phyloP scores from a whole-genome alignment of 2,888 invertebrate genomes.

The Tridacna crocea region DNA sequence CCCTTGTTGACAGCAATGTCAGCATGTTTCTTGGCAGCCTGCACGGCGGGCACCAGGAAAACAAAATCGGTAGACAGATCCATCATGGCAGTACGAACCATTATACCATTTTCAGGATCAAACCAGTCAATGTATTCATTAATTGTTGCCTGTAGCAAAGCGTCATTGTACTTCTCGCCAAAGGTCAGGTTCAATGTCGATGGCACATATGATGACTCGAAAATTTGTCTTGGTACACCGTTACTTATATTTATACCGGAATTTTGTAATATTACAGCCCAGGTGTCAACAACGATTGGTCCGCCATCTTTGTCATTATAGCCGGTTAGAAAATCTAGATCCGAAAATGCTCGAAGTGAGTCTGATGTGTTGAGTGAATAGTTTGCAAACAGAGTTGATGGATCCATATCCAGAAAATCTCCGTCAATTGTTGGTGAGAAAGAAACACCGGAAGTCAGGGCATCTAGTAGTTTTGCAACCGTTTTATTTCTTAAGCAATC shows the following conservation, averaged over 20 bases:
- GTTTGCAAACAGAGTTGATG: constrained; percentile 92
- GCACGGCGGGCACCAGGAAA: constrained; percentile 96
- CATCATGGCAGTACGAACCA: constrained; percentile 94
- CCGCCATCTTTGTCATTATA: constrained; percentile 51
- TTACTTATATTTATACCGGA: constrained; percentile 18
- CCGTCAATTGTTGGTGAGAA: constrained; percentile 93
- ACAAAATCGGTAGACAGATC: constrained; percentile 97
- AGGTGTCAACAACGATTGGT: background rate
- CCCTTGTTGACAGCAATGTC: constrained; percentile 86
- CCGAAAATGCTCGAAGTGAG: constrained; percentile 87
- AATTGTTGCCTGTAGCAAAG: constrained; percentile 31
- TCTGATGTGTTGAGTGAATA: constrained; percentile 91
- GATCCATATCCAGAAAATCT: constrained; percentile 93
- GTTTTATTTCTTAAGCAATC: background rate
- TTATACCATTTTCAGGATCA: constrained; percentile 86
- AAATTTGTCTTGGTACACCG: constrained; percentile 37
- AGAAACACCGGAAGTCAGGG: background rate
- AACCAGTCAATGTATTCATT: constrained; percentile 43
- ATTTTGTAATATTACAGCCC: background rate
- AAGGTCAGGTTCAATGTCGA: background rate
- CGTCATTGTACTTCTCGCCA: background rate
- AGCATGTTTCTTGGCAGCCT: constrained; percentile 25
- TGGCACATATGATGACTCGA: constrained; percentile 30
- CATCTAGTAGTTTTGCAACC: background rate
- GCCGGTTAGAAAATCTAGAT: constrained; percentile 49